A percentile compares a stretch with the other conserved stretches of the same genome.
Conservation (phyloP, 1,140 invertebrate species). For the Drosophila nikananu region DNA sequence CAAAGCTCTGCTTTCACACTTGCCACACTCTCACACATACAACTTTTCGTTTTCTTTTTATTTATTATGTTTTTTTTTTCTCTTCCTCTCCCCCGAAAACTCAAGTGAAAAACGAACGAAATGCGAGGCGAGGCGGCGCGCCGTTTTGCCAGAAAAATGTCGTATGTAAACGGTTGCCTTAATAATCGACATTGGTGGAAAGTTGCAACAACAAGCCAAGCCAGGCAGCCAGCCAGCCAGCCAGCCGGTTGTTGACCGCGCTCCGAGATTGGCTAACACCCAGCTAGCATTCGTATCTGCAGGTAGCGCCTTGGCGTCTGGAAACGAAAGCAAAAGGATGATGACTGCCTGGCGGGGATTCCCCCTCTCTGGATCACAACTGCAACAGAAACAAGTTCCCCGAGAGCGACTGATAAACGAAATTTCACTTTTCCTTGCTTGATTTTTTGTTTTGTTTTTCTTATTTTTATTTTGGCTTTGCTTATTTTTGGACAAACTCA, state of each 20-base stretch:
- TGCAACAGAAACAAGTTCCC: conserved; percentile 31
- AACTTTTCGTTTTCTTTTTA: conserved; percentile 4
- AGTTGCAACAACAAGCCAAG: conserved; percentile 47
- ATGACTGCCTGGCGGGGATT: conserved; percentile 22
- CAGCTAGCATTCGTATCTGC: conserved; percentile 6
- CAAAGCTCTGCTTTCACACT: conserved; percentile 43
- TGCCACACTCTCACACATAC: conserved; percentile 40
- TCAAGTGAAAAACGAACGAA: conserved; percentile 55
- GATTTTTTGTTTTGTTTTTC: conserved; percentile 8
- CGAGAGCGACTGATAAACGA: conserved; percentile 25
- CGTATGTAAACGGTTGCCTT: conserved; percentile 78
- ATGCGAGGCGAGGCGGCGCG: conserved; percentile 5
- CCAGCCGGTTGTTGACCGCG: conserved; percentile 58
- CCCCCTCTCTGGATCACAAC: conserved; percentile 9
- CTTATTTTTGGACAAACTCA: conserved; percentile 34
- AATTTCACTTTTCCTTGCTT: conserved; percentile 75
- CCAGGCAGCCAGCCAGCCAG: neutral
- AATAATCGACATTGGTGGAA: conserved; percentile 82
- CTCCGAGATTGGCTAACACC: conserved; percentile 48
- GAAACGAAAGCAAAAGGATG: conserved; percentile 79
- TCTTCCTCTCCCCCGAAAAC: conserved; percentile 5
- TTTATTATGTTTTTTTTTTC: conserved; percentile 19
- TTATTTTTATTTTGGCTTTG: neutral
- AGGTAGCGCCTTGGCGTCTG: conserved; percentile 60
- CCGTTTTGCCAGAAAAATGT: conserved; percentile 44